Percentiles rank a stretch among this genome's conserved stretches.
These are phyloP conservation scores for Melanostoma mellinum DNA, from an alignment of 2,888 invertebrate species.

Conservation along the genomic window DNA sequence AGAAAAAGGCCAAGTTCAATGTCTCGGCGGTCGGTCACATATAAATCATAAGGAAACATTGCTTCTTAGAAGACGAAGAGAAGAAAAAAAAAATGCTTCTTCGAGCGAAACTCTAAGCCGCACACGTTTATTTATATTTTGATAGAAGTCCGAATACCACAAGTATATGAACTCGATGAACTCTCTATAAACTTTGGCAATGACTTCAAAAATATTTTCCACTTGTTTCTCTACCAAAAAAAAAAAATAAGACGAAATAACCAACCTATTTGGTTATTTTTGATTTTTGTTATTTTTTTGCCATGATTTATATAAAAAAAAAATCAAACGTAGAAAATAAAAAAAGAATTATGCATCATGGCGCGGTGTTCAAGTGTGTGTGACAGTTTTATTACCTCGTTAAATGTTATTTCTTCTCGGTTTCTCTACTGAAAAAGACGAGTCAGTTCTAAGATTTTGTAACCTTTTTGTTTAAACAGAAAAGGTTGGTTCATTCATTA, in stretches of 20 bases:
- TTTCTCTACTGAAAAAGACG: not conserved
- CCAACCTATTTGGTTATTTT: not conserved
- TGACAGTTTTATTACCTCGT: slow-evolving; percentile 56
- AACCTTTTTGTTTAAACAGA: slow-evolving; percentile 4
- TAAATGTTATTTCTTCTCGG: slow-evolving; percentile 10
- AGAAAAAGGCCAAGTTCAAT: slow-evolving; percentile 68
- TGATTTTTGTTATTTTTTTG: not conserved
- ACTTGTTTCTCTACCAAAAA: not conserved
- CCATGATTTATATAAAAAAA: not conserved
- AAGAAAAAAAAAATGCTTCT: slow-evolving; percentile 53
- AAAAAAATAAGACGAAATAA: too few species aligned
- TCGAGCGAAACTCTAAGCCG: slow-evolving; percentile 63
- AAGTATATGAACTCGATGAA: slow-evolving; percentile 50
- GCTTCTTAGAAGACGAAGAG: not conserved
- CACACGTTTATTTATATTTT: slow-evolving; percentile 44
- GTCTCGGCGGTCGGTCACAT: slow-evolving; percentile 51
- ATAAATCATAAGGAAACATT: slow-evolving; percentile 14
- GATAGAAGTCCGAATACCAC: slow-evolving; percentile 17
- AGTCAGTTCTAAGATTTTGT: not conserved
- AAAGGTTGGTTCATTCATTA: slow-evolving; percentile 4
- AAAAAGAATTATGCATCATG: slow-evolving; percentile 17
- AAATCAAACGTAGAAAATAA: not conserved
- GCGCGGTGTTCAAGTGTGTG: slow-evolving; percentile 38
- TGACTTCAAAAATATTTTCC: slow-evolving; percentile 24
- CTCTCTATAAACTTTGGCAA: slow-evolving; percentile 43